These are phyloP conservation scores for Epirrita christyi DNA, from an alignment of 2,888 invertebrate species.

Conservation along the genomic window DNA sequence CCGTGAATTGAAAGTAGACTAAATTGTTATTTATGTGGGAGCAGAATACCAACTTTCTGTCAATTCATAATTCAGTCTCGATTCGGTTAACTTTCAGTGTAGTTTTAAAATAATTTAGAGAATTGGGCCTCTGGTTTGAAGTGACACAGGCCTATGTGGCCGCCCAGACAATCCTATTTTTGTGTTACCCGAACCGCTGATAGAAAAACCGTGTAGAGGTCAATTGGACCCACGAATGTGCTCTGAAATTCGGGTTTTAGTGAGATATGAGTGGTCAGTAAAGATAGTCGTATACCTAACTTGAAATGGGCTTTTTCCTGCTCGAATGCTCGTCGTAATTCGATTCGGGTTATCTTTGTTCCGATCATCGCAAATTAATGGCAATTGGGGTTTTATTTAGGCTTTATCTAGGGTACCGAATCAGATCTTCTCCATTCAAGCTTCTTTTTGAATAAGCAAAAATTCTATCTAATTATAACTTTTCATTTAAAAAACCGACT, in stretches of 20 bases:
- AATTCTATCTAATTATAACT: too few species aligned
- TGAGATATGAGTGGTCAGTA: constrained; percentile 20
- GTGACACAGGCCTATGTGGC: background rate
- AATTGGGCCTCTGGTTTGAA: background rate
- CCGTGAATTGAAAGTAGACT: too few species aligned
- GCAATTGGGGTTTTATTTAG: background rate
- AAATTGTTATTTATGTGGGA: too few species aligned
- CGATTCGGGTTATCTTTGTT: background rate
- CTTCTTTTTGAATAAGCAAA: background rate
- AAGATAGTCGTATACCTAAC: constrained; percentile 4
- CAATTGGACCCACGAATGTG: constrained; percentile 36
- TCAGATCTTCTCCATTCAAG: background rate
- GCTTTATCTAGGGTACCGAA: background rate
- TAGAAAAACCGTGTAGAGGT: constrained; percentile 38
- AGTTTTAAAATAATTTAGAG: too few species aligned
- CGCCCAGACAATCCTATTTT: constrained; percentile 32
- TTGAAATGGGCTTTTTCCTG: constrained; percentile 18
- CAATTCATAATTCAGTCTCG: too few species aligned
- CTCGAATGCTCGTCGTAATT: constrained; percentile 9
- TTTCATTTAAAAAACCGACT: too few species aligned
- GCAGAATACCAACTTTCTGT: too few species aligned
- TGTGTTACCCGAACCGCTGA: constrained; percentile 21
- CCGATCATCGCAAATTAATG: constrained; percentile 8
- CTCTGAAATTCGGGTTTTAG: constrained; percentile 30
- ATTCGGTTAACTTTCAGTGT: too few species aligned